Percentiles rank a stretch among this genome's conserved stretches.
Evolutionary conservation across 2,797 vertebrate genomes (phyloP).

Genomic region (Hypotaenidia philippensis): DNA sequence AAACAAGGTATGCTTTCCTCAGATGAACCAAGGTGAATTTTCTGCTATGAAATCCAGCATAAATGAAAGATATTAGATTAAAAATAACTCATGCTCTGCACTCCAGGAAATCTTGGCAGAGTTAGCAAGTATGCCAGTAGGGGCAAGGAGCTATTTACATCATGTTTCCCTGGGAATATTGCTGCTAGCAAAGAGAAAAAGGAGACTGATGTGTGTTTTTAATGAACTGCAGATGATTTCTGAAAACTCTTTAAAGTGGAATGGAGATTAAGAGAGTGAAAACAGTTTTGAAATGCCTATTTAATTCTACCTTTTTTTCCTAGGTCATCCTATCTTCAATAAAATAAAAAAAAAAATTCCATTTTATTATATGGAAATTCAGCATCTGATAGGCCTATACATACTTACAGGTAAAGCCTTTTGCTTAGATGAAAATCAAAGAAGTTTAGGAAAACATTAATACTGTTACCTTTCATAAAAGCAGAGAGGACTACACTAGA

Average conservation of each 20-base stretch:
- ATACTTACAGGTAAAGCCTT: background rate
- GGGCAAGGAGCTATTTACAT: background rate
- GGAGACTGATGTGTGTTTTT: background rate
- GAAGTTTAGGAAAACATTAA: background rate
- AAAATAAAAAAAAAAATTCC: background rate
- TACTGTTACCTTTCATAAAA: background rate
- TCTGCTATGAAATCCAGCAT: background rate
- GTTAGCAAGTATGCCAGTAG: background rate
- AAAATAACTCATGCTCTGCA: background rate
- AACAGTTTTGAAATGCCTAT: background rate
- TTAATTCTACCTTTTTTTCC: background rate
- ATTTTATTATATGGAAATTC: background rate
- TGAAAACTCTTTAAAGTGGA: slow-evolving; percentile 41
- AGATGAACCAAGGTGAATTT: background rate
- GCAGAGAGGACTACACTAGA: background rate
- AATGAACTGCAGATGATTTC: slow-evolving; percentile 51
- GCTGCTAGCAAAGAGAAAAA: background rate
- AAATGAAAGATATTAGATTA: slow-evolving; percentile 26
- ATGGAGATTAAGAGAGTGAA: background rate
- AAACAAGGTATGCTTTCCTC: background rate
- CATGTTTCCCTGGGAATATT: background rate
- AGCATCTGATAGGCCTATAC: background rate
- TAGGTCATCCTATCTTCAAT: background rate
- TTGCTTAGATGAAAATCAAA: background rate
- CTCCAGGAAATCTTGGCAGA: background rate